These are phyloP conservation scores for Margaritifera margaritifera DNA, from an alignment of 2,888 invertebrate genomes.

Conservation along the genomic window DNA sequence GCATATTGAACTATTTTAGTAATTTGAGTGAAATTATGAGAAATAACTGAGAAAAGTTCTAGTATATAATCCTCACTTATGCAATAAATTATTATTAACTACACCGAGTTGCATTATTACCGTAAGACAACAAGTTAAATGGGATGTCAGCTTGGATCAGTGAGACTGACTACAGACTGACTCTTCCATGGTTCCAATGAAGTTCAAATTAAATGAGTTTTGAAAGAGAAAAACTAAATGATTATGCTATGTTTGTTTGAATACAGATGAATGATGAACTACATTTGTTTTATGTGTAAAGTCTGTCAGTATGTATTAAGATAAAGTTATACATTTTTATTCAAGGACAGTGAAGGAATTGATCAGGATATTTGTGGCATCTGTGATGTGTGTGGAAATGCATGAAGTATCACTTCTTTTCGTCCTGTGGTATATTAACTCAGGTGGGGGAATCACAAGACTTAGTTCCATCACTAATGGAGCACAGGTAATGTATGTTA, in stretches of 20 bases:
- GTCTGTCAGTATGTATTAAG: not conserved
- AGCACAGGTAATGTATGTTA: conserved; percentile 43
- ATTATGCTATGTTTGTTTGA: too few relatives aligned
- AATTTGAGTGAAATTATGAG: too few relatives aligned
- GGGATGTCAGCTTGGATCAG: too few relatives aligned
- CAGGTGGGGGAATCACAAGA: conserved; percentile 41
- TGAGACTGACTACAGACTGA: too few relatives aligned
- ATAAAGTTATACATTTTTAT: conserved; percentile 1
- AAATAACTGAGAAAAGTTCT: too few relatives aligned
- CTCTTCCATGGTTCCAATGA: too few relatives aligned
- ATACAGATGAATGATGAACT: not conserved
- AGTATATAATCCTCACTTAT: too few relatives aligned
- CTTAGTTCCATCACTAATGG: conserved; percentile 53
- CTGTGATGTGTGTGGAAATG: conserved; percentile 58
- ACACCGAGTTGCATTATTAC: too few relatives aligned
- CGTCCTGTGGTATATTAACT: conserved; percentile 60
- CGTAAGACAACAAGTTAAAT: too few relatives aligned
- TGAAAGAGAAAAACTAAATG: not conserved
- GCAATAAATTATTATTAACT: too few relatives aligned
- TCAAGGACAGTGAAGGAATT: conserved; percentile 53
- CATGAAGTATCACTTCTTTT: conserved; percentile 67
- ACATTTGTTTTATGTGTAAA: not conserved
- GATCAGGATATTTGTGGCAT: conserved; percentile 45
- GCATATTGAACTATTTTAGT: too few relatives aligned
- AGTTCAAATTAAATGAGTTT: too few relatives aligned